phyloP scores from a whole-genome alignment of 1,140 invertebrate genomes.

The Nylanderia fulva region DNA sequence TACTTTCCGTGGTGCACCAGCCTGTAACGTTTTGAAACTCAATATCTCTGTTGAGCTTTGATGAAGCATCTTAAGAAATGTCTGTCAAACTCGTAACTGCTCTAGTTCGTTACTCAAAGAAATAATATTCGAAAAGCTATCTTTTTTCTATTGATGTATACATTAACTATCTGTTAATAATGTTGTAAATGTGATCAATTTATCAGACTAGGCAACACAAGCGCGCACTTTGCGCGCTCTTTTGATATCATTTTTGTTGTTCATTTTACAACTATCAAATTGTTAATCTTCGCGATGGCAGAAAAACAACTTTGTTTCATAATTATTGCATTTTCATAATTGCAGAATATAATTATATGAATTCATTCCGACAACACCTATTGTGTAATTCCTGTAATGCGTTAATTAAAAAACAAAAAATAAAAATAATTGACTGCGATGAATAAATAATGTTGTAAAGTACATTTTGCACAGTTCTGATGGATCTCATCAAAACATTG shows the following conservation, averaged over 20 bases:
- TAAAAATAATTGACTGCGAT: not conserved
- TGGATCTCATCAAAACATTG: not conserved
- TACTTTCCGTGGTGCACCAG: constrained; percentile 31
- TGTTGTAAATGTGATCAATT: constrained; percentile 2
- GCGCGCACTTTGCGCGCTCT: too few species aligned
- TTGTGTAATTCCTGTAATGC: not conserved
- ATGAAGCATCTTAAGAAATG: constrained; percentile 52
- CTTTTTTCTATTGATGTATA: too few species aligned
- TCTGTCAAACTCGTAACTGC: constrained; percentile 35
- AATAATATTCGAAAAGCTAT: constrained; percentile 24
- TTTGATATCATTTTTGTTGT: too few species aligned
- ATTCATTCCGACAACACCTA: too few species aligned
- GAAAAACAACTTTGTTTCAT: not conserved
- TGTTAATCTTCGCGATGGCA: too few species aligned
- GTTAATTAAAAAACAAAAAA: constrained; percentile 19
- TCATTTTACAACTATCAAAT: too few species aligned
- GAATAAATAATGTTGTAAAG: not conserved
- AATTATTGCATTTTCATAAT: not conserved
- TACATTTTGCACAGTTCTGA: not conserved
- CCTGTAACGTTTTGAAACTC: constrained; percentile 49
- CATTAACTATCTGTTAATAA: too few species aligned
- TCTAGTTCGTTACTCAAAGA: constrained; percentile 43
- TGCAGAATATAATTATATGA: too few species aligned
- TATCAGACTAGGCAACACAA: too few species aligned
- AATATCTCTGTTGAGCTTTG: constrained; percentile 57